phyloP scores from a whole-genome alignment of 2,797 vertebrate species.

The Ispidina picta region DNA sequence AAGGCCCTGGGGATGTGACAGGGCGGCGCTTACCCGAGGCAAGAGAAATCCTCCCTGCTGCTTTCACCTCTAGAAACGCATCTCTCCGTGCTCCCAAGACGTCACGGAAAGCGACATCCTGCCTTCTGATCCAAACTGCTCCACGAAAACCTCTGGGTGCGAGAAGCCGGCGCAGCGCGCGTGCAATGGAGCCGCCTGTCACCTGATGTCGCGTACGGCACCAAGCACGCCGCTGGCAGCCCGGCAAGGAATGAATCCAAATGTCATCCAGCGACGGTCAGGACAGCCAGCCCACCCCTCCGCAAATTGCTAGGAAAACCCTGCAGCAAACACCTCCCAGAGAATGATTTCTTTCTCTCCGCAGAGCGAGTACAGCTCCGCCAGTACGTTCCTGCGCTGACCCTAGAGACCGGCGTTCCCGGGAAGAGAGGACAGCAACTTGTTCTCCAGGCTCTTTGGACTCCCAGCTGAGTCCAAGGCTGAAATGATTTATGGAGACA shows the following conservation, averaged over 20 bases:
- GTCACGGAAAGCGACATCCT: neutral
- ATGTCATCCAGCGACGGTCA: slow-evolving; percentile 56
- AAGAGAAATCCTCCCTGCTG: neutral
- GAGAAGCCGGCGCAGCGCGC: neutral
- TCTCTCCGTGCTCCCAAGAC: fast-evolving
- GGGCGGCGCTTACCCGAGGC: fast-evolving
- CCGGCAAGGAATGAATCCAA: slow-evolving; percentile 56
- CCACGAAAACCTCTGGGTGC: neutral
- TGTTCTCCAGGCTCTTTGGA: slow-evolving; percentile 44
- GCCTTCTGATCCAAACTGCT: neutral
- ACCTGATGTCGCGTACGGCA: slow-evolving; percentile 56
- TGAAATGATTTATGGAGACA: slow-evolving; percentile 64
- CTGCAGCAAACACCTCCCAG: neutral
- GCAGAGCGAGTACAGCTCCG: neutral
- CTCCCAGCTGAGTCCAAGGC: slow-evolving; percentile 36
- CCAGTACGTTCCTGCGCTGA: neutral
- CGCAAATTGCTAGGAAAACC: slow-evolving; percentile 44
- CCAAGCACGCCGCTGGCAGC: slow-evolving; percentile 59
- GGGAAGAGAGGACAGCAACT: slow-evolving; percentile 36
- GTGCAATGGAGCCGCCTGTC: slow-evolving; percentile 55
- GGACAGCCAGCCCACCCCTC: slow-evolving; percentile 55
- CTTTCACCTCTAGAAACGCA: fast-evolving
- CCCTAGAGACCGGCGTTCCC: slow-evolving; percentile 7
- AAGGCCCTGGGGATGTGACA: neutral
- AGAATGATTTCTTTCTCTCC: slow-evolving; percentile 44